These are phyloP conservation scores for Sinohyriopsis cumingii DNA, from an alignment of 2,888 invertebrate genomes.

Conservation along the genomic window DNA sequence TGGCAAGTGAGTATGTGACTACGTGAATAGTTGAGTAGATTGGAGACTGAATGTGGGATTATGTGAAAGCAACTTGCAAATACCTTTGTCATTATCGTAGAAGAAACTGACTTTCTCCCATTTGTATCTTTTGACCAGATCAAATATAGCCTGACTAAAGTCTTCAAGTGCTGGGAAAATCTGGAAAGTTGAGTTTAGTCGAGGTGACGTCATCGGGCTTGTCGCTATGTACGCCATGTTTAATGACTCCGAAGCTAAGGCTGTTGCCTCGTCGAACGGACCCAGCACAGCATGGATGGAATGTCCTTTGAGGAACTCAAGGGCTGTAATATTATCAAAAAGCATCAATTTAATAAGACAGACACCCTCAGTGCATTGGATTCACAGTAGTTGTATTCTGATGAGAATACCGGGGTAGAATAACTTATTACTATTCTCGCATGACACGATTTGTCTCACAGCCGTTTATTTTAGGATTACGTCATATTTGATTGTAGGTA, in stretches of 20 bases:
- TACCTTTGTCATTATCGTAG: slow-evolving; percentile 49
- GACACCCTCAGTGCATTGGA: no score
- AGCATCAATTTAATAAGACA: not conserved
- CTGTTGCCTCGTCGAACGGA: slow-evolving; percentile 51
- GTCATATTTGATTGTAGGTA: no score
- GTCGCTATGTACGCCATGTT: slow-evolving; percentile 56
- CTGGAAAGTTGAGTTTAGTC: slow-evolving; percentile 49
- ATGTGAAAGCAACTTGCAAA: no score
- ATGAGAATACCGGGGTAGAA: no score
- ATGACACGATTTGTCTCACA: no score
- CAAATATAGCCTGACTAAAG: slow-evolving; percentile 51
- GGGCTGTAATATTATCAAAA: slow-evolving; percentile 27
- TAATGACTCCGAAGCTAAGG: slow-evolving; percentile 54
- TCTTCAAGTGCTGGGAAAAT: slow-evolving; percentile 47
- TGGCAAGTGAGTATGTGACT: not conserved
- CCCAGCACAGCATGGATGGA: slow-evolving; percentile 53
- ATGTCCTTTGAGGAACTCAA: slow-evolving; percentile 24
- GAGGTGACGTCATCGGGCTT: slow-evolving; percentile 33
- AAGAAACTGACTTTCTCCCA: slow-evolving; percentile 62
- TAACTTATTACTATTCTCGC: no score
- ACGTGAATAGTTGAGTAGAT: no score
- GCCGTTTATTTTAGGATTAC: no score
- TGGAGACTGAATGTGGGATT: not conserved
- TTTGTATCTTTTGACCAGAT: slow-evolving; percentile 47
- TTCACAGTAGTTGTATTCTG: no score